Percentiles rank a stretch among this genome's conserved stretches.
These are phyloP conservation scores for Zaprionus davidi DNA, from an alignment of 1,140 invertebrate species.

Conservation along the genomic window DNA sequence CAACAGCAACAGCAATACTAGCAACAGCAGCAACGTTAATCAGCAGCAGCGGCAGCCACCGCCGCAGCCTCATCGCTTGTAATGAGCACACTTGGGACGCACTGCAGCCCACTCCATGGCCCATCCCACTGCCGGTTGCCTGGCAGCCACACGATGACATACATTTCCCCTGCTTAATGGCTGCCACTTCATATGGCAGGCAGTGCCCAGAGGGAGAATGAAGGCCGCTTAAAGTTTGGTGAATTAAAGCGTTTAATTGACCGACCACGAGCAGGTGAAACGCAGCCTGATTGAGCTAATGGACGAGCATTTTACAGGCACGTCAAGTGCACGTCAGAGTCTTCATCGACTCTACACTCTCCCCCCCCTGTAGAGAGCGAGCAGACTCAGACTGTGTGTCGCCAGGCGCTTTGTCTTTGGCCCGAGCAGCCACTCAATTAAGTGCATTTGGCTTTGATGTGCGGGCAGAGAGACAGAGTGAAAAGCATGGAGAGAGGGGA, in stretches of 20 bases:
- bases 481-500: not conserved
- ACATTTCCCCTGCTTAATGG: slow-evolving; percentile 55
- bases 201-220: not conserved
- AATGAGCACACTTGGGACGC: slow-evolving; percentile 56
- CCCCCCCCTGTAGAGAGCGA: not conserved
- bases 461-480: slow-evolving; percentile 23
- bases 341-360: not conserved
- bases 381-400: slow-evolving; percentile 4
- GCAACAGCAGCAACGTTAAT: not conserved
- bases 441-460: slow-evolving; percentile 67
- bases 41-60: slow-evolving; percentile 8
- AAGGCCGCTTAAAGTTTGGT: slow-evolving; percentile 28
- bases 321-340: slow-evolving; percentile 31
- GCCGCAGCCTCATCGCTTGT: slow-evolving; percentile 51
- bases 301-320: slow-evolving; percentile 48
- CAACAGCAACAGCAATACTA: not conserved
- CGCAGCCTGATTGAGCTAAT: slow-evolving; percentile 63
- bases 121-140: not conserved
- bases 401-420: slow-evolving; percentile 23
- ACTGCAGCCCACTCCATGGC: slow-evolving; percentile 21
- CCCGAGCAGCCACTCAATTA: slow-evolving; percentile 62
- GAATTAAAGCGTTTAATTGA: slow-evolving; percentile 64
- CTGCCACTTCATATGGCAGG: slow-evolving; percentile 10
- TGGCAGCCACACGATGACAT: slow-evolving; percentile 58
- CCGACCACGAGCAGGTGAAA: slow-evolving; percentile 34